These are phyloP conservation scores for Acanthornis magna DNA, from an alignment of 2,797 vertebrate genomes.

Conservation along the genomic window DNA sequence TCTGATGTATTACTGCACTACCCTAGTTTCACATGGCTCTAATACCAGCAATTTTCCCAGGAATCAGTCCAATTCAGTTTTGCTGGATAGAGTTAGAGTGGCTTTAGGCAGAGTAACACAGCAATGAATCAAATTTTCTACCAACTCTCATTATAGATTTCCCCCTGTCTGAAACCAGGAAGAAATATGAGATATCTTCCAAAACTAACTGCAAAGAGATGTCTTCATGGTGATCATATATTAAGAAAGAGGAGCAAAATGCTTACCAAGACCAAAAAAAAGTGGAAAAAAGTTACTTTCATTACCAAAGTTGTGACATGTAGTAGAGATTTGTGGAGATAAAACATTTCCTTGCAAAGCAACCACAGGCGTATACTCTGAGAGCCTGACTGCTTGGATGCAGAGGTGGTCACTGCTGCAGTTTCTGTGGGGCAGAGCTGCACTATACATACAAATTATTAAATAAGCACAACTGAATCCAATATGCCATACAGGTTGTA, in stretches of 20 bases:
- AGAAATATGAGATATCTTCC: background rate
- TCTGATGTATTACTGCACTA: background rate
- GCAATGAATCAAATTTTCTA: background rate
- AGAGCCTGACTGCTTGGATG: background rate
- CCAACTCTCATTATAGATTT: background rate
- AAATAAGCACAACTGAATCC: background rate
- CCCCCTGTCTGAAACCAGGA: background rate
- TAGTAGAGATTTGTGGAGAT: background rate
- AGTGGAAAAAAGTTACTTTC: background rate
- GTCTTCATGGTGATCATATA: background rate
- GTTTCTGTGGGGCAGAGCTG: background rate
- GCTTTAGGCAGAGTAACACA: background rate
- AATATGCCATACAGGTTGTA: background rate
- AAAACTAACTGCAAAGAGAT: background rate
- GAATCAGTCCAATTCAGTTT: background rate
- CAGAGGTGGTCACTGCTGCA: background rate
- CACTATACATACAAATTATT: background rate
- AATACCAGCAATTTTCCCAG: background rate
- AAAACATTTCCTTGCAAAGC: background rate
- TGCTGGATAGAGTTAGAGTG: background rate
- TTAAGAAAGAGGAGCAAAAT: background rate
- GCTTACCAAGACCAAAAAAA: background rate
- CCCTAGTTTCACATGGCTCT: background rate
- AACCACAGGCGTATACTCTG: fast-evolving
- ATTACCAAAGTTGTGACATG: background rate